Percentiles rank a stretch among this genome's conserved stretches.
Conservation (phyloP, 2,797 vertebrate species). For the Myoxocephalus aenaeus region DNA sequence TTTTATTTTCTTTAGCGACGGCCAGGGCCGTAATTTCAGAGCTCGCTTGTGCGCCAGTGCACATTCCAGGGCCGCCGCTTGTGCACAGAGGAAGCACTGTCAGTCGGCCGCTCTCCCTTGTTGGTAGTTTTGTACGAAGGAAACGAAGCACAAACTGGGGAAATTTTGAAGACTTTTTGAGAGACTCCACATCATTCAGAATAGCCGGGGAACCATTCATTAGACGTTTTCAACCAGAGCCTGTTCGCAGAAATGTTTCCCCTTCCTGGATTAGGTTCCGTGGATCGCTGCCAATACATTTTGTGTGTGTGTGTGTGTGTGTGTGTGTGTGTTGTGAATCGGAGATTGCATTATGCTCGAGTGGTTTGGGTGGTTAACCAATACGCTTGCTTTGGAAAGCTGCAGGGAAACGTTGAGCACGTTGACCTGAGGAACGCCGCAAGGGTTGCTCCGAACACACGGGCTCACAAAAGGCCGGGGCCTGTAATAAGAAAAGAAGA, state of each 20-base stretch:
- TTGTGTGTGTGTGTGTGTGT: conserved; percentile 66
- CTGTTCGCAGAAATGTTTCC: conserved; percentile 75
- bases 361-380: conserved; percentile 82
- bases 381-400: conserved; percentile 74
- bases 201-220: conserved; percentile 72
- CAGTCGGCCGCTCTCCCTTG: conserved; percentile 45
- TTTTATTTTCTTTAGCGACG: conserved; percentile 82
- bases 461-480: conserved; percentile 59
- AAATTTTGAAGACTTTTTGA: conserved; percentile 54
- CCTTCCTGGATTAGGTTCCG: conserved; percentile 76
- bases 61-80: conserved; percentile 72
- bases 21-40: conserved; percentile 78
- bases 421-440: conserved; percentile 76
- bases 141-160: conserved; percentile 46
- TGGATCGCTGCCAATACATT: conserved; percentile 76
- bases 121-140: conserved; percentile 59
- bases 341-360: conserved; percentile 80
- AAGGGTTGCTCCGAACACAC: conserved; percentile 56
- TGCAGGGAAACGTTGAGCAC: conserved; percentile 73
- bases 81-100: conserved; percentile 71
- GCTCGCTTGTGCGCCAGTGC: conserved; percentile 64
- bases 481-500: conserved; percentile 8
- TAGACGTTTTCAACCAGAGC: conserved; percentile 72
- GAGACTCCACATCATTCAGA: conserved; percentile 57
- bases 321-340: conserved; percentile 67